Conservation (phyloP, 2,888 invertebrate genomes). For the Meiosimyza platycephala region DNA sequence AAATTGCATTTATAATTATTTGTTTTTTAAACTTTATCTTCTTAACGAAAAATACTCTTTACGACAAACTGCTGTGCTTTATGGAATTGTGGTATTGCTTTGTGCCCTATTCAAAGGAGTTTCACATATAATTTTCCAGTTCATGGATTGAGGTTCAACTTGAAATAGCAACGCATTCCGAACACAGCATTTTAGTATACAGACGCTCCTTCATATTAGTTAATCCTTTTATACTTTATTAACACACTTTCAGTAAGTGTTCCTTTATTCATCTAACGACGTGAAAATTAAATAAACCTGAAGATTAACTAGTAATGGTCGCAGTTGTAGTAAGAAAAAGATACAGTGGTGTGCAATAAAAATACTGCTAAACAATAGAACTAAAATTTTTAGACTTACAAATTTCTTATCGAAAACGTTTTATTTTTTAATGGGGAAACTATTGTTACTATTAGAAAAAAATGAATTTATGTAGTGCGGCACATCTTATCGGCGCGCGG, state of each 20-base stretch:
- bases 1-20: too few relatives aligned
- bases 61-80: too few relatives aligned
- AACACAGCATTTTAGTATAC: constrained; percentile 6
- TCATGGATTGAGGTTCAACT: constrained; percentile 1
- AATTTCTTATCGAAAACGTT: too few relatives aligned
- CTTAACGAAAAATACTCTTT: too few relatives aligned
- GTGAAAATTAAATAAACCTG: constrained; percentile 27
- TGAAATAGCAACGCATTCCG: background rate
- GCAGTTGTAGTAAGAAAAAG: background rate
- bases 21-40: too few relatives aligned
- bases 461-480: too few relatives aligned
- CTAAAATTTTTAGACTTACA: background rate
- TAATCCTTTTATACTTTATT: constrained; percentile 4
- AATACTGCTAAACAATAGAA: background rate
- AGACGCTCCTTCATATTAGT: constrained; percentile 5
- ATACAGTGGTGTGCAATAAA: background rate
- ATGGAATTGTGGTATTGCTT: background rate
- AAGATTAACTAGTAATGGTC: constrained; percentile 22
- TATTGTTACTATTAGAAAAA: too few relatives aligned
- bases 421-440: too few relatives aligned
- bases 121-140: background rate
- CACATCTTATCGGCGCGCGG: too few relatives aligned
- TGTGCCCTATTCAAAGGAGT: background rate
- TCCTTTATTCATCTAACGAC: background rate
- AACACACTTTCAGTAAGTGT: constrained; percentile 3